Evolutionary conservation across 2,888 invertebrate species (phyloP), one percentile per base, ranked within the genome.

Genomic region (Lycaena phlaeas): DNA sequence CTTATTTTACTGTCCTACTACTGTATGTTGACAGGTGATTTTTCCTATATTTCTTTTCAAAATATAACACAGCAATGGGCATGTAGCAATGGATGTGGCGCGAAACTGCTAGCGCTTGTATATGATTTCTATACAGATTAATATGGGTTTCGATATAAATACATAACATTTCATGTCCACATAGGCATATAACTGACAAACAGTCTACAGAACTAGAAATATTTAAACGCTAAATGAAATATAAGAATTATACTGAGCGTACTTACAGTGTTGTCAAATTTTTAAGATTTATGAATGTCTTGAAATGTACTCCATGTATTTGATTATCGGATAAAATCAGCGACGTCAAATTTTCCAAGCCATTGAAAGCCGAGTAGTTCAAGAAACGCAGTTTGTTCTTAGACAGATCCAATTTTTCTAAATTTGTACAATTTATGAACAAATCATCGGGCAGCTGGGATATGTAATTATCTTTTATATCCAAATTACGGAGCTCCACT

Each of bases 321-420:
- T 89, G 86, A 61, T 93, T 93, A 49, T 92, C 91, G 48, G 91
- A 90, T 5, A 93, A 67, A 42, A 91, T 79, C 7, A 93, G 78
- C 0, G 88, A 86, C 0, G 88, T 90, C 29, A 93, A 68, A 58
- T 90, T 90, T 4, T 71, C 64, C 37, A 93, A 68, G 1, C 91
- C 91, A 14, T 74, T 66, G 51, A 93, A 90, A 6, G 87, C 85
- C 9, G 86, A 86, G 15, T 86, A 71, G 41, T 87, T 86, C 25
- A 93, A 59, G 43, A 79, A 86, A 52, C 89, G 87, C 40, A 93
- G 68, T 57, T 88, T 88, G 59, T 92, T 92, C 46, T 87, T 89
- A 47, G 90, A 89, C 34, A 93, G 68, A 54, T 90, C 88, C 11
- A 93, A 69, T 55, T 89, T 90, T 49, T 91, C 89, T 42, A 93